Evolutionary conservation across 2,797 vertebrate genomes (phyloP), one percentile per base, ranked within the genome.

Genomic region (Pseudochirops corinnae): DNA sequence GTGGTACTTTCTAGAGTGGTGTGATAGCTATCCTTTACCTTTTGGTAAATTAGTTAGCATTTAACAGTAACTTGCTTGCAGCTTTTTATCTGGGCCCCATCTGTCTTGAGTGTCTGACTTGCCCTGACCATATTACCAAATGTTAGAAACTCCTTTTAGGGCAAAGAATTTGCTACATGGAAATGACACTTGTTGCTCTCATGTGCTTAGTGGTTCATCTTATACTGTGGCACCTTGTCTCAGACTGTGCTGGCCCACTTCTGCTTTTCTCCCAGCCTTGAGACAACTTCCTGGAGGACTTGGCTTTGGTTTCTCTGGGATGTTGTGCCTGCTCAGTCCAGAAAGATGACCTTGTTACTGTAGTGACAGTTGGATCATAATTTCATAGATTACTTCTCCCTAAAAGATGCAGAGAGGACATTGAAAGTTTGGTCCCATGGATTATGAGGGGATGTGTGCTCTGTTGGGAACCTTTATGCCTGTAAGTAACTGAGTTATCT

Each of bases 401-500:
- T 82, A 46, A 82, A 82, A 82, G n/a, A 46, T 82, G 74, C 74
- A 24, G 21, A 56, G 13, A 16, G 56, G 55, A 26, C 56, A 55
- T 92, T 39, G 67, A 56, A 57, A 26, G 53, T 92, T 56, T 62
- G 67, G 67, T 74, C 39, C 4, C 16, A 28, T 39, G 31, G 74
- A 29, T 12, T 5, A 16, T 87, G 24, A 52, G 93, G 82, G 60
- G 16, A 31, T 39, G 26, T 0, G 14, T 58, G 82, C 39, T 33
- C 16, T 46, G 5, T 29, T 4, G 50, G 33, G 13, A 57, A n/a
- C 52, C 33, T 4, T 0, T 56, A 39, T 87, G 10, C n/a, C 52
- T 33, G 56, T 60, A 93, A 57, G 14, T 94, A 93, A 95, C 55
- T 58, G 1, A 28, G 28, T 1, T 92, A 92, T 87, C 56, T 95